A percentile compares a stretch with the other conserved stretches of the same genome.
Evolutionary conservation across 2,797 vertebrate genomes (phyloP).

Genomic region (Rhabdomys pumilio): DNA sequence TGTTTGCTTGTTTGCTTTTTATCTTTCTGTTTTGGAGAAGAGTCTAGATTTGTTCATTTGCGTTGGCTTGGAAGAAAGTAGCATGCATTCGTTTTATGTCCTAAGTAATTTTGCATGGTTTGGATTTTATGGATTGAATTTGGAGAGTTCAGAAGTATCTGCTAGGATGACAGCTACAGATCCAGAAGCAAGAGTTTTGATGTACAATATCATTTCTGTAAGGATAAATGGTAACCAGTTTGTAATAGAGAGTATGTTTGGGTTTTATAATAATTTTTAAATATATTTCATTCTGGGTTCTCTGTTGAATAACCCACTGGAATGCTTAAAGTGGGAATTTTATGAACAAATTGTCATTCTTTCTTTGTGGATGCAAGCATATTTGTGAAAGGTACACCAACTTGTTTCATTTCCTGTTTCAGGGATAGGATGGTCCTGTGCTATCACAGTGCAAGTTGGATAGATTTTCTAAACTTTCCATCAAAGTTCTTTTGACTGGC

Average conservation of each 20-base stretch:
- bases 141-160: neutral
- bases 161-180: constrained; percentile 49
- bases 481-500: neutral
- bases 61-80: neutral
- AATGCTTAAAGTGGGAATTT: neutral
- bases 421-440: neutral
- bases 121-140: constrained; percentile 36
- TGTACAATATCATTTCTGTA: constrained; percentile 24
- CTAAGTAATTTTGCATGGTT: neutral
- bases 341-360: neutral
- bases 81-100: neutral
- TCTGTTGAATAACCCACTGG: neutral
- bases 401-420: neutral
- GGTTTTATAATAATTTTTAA: neutral
- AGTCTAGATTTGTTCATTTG: constrained; percentile 50
- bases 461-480: constrained; percentile 34
- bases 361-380: constrained; percentile 20
- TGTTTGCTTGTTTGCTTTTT: neutral
- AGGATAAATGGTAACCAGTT: constrained; percentile 4
- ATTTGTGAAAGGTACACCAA: constrained; percentile 47
- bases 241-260: constrained; percentile 36
- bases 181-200: constrained; percentile 43
- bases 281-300: constrained; percentile 7
- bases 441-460: constrained; percentile 43
- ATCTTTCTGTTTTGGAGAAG: constrained; percentile 26